Conservation (phyloP, 37 sponge, comb jelly and placozoan species). For the Petrosia ficiformis region DNA sequence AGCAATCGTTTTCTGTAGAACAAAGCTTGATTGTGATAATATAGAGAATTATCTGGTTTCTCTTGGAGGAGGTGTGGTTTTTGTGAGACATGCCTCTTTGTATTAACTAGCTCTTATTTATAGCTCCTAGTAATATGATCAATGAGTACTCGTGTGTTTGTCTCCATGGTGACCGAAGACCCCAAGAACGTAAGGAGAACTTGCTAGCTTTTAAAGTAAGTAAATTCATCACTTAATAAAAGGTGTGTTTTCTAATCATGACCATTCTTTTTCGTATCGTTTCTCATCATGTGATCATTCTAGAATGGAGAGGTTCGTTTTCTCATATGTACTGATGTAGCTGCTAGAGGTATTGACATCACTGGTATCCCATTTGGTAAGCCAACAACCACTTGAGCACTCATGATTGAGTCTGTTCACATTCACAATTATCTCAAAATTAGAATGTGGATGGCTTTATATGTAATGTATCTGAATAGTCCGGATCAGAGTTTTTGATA, state of each 20-base stretch:
- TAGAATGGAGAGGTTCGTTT: conserved; percentile 84
- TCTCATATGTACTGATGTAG: conserved; percentile 96
- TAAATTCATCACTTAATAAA: background rate
- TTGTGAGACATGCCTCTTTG: background rate
- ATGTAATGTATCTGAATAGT: too few relatives aligned
- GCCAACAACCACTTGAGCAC: background rate
- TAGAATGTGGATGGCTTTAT: too few relatives aligned
- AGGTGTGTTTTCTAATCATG: background rate
- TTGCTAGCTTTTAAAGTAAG: conserved; percentile 80
- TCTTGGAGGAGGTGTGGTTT: conserved; percentile 60
- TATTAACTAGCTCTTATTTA: background rate
- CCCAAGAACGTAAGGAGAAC: conserved; percentile 83
- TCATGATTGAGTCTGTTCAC: too few relatives aligned
- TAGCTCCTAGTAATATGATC: conserved; percentile 62
- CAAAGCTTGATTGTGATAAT: conserved; percentile 98
- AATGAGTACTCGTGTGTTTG: conserved; percentile 92
- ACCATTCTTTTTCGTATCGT: background rate
- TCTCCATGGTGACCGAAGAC: conserved; percentile 90
- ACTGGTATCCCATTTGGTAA: conserved; percentile 88
- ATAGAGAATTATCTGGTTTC: conserved; percentile 72
- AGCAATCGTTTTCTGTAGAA: conserved; percentile 95
- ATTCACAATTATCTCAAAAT: too few relatives aligned
- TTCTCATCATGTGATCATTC: background rate
- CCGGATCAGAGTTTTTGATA: too few relatives aligned
- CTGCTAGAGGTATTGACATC: conserved; percentile 95